Base-by-base conservation (phyloP, 2,113 vertebrate species). In the Prochilodus magdalenae region DNA sequence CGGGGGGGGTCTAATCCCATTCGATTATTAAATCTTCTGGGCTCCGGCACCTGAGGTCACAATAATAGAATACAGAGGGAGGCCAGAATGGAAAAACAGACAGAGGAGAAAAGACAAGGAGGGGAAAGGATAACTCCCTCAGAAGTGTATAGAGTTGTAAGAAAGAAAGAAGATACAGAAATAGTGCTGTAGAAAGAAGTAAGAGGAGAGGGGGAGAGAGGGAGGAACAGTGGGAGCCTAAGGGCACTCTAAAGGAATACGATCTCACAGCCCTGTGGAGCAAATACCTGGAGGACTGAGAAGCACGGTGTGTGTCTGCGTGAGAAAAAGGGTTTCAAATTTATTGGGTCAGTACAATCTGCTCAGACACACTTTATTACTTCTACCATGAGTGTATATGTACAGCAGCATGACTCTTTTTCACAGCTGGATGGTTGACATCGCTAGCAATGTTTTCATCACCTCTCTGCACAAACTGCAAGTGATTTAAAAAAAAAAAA, bases 21-120 rank as follows among this genome's bases (percentile, higher is more conserved):
- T 87, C 86, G 75, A 80, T 86, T 86, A 87, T 89, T 86, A 87
- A 86, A 84, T 81, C 76, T 81, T 83, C 63, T 79, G 57, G 74
- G 84, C 84, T 67, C 62, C 83, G 84, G 88, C 77, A 71, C 53
- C 74, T 79, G 84, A 69, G 72, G 60, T 73, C 74, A 80, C 66
- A 77, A 72, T 86, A 85, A 86, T 85, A 78, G 84, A 85, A 79
- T 27, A 77, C 70, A 60, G 77, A 83, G 79, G 77, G 69, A 71
- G 49, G 75, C 78, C 69, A 59, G 76, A 65, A 57, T 26, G 75
- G 63, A 80, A 59, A 26, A 47, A 63, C 20, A 83, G 63, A 75
- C 77, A 29, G 53, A 22, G 30, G 57, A 22, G 57, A 40, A 75
- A 65, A 75, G 62, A n/a, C 60, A 44, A 44, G 40, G 36, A 53